These are phyloP conservation scores for Diplazon laetatorius DNA, from an alignment of 2,888 invertebrate species.

Conservation along the genomic window DNA sequence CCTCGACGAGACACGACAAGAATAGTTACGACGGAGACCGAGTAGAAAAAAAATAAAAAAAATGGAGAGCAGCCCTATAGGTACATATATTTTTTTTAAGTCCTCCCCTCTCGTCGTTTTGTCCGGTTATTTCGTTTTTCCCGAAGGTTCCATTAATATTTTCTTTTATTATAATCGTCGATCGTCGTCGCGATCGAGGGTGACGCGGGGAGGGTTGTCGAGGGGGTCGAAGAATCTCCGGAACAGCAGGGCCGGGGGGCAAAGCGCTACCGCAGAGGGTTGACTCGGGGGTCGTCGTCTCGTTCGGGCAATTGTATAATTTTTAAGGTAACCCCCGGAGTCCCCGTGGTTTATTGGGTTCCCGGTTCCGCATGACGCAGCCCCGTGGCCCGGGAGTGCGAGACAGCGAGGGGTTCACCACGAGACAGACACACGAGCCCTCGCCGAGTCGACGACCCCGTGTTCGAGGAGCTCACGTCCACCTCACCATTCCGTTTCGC, in stretches of 20 bases:
- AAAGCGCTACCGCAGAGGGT: conserved; percentile 9
- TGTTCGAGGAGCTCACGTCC: conserved; percentile 49
- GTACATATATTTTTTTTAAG: conserved; percentile 21
- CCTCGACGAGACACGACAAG: conserved; percentile 4
- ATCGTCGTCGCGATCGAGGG: conserved; percentile 1
- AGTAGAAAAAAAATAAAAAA: conserved; percentile 21
- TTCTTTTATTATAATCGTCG: conserved; percentile 18
- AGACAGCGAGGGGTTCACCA: conserved; percentile 17
- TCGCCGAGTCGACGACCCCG: conserved; percentile 53
- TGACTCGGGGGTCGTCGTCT: conserved; percentile 15
- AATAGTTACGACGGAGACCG: conserved; percentile 5
- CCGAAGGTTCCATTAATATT: conserved; percentile 1
- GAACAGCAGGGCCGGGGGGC: conserved; percentile 30
- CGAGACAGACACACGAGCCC: conserved; percentile 27
- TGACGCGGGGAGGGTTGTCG: not conserved
- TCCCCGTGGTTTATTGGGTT: conserved; percentile 40
- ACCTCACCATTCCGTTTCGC: conserved; percentile 37
- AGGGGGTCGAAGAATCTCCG: conserved; percentile 24
- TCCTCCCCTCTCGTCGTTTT: not conserved
- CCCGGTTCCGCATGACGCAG: conserved; percentile 35
- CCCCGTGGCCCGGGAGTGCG: not conserved
- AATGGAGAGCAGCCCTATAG: not conserved
- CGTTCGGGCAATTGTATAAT: conserved; percentile 45
- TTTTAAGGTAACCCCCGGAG: not conserved
- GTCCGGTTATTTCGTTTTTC: conserved; percentile 42